Evolutionary conservation across 92 coral and sea anemone species (phyloP).

Genomic region (Porites rus): DNA sequence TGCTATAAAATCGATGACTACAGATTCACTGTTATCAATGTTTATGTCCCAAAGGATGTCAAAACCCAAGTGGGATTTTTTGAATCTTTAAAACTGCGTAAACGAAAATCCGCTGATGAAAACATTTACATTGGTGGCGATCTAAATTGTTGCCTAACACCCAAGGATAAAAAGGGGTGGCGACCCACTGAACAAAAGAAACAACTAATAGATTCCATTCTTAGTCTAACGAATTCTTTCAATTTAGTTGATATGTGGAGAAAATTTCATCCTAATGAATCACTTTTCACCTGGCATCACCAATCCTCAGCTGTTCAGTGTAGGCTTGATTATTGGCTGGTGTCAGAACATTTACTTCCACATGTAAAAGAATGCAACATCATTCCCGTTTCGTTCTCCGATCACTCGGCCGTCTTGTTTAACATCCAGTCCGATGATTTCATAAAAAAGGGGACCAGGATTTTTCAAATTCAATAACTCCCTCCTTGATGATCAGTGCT

Average conservation of each 20-base stretch:
- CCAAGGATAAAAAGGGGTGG: neutral
- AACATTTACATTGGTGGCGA: neutral
- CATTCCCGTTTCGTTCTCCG: neutral
- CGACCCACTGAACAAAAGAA: constrained; percentile 1
- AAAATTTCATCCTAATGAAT: neutral
- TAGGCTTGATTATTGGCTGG: constrained; percentile 5
- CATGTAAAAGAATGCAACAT: constrained; percentile 12
- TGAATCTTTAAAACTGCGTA: neutral
- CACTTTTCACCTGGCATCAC: neutral
- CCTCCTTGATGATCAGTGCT: neutral
- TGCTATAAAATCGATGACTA: neutral
- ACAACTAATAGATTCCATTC: neutral
- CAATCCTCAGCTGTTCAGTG: constrained; percentile 1
- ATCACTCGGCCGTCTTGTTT: neutral
- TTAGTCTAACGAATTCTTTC: neutral
- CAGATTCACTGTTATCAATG: neutral
- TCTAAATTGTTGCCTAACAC: neutral
- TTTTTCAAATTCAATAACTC: constrained; percentile 27
- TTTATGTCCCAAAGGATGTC: neutral
- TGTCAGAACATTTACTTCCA: neutral
- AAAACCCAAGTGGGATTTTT: neutral
- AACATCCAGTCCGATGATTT: neutral
- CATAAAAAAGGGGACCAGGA: neutral
- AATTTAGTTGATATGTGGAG: neutral
- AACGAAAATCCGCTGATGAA: neutral